Evolutionary conservation across 2,797 vertebrate genomes (phyloP).

Genomic region (Acrossocheilus wenchowensis): DNA sequence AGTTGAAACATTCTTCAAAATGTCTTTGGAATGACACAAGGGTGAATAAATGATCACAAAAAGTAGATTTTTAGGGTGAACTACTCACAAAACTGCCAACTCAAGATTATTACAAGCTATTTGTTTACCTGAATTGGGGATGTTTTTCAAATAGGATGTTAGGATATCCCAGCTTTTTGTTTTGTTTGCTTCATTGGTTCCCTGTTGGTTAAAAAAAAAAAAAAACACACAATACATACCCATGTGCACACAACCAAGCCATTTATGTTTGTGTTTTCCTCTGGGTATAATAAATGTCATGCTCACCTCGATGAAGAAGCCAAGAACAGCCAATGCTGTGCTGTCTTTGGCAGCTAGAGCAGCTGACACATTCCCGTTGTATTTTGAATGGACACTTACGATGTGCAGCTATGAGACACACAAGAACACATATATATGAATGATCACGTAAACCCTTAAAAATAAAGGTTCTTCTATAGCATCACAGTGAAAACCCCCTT

Average conservation of each 20-base stretch:
- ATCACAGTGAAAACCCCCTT: not conserved
- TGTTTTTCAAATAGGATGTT: conserved; percentile 50
- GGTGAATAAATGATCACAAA: not conserved
- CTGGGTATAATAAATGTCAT: not conserved
- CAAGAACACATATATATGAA: not conserved
- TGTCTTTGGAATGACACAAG: not conserved
- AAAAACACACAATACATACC: not conserved
- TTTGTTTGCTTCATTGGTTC: conserved; percentile 20
- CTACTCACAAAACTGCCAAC: not conserved
- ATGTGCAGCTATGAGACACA: conserved; percentile 65
- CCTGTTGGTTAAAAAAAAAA: conserved; percentile 37
- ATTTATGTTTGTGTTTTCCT: not conserved
- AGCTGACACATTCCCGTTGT: not conserved
- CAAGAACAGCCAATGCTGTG: conserved; percentile 61
- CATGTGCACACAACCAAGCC: not conserved
- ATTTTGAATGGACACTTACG: conserved; percentile 59
- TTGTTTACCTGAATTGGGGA: conserved; percentile 49
- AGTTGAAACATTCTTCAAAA: not conserved
- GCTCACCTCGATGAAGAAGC: conserved; percentile 67
- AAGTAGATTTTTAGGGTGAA: not conserved
- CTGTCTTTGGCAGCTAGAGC: conserved; percentile 47
- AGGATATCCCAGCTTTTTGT: conserved; percentile 59
- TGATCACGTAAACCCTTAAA: not conserved
- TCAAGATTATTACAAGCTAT: not conserved
- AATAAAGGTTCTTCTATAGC: conserved; percentile 52